Percentiles rank a stretch among this genome's conserved stretches.
These are phyloP conservation scores for Dermolepida albohirtum DNA, from an alignment of 2,888 invertebrate genomes.

Conservation along the genomic window DNA sequence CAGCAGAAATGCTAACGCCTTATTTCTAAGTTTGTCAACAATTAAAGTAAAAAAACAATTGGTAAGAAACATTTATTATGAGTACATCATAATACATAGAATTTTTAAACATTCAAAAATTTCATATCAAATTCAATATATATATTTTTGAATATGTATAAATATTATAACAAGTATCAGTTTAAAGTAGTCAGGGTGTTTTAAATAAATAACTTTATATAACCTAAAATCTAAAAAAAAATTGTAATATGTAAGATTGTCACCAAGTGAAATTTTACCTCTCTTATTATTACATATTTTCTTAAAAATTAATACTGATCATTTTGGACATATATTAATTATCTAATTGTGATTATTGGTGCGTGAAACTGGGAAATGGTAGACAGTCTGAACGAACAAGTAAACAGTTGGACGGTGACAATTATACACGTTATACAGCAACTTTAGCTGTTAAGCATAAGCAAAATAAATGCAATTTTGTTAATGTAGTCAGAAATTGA, in stretches of 20 bases:
- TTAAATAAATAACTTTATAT: conserved; percentile 22
- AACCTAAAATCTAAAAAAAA: conserved; percentile 11
- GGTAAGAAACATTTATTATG: conserved; percentile 16
- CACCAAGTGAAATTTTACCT: background rate
- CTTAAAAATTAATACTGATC: too few relatives aligned
- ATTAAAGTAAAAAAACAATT: background rate
- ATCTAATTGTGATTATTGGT: too few relatives aligned
- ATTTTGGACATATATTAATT: too few relatives aligned
- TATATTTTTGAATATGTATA: conserved; percentile 19
- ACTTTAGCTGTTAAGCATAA: background rate
- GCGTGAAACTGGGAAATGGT: too few relatives aligned
- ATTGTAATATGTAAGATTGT: background rate
- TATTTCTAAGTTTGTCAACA: too few relatives aligned
- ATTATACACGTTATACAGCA: conserved; percentile 4
- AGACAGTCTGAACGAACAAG: too few relatives aligned
- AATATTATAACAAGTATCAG: conserved; percentile 27
- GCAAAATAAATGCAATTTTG: background rate
- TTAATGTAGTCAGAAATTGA: too few relatives aligned
- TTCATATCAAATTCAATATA: conserved; percentile 29
- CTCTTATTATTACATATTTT: background rate
- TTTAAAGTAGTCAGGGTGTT: conserved; percentile 7
- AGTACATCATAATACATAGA: conserved; percentile 13
- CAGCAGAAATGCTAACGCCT: too few relatives aligned
- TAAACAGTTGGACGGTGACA: background rate
- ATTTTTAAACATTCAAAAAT: conserved; percentile 31